Percentiles rank a stretch among this genome's conserved stretches.
These are phyloP conservation scores for Martes martes DNA, from an alignment of 2,113 vertebrate genomes.

Conservation along the genomic window DNA sequence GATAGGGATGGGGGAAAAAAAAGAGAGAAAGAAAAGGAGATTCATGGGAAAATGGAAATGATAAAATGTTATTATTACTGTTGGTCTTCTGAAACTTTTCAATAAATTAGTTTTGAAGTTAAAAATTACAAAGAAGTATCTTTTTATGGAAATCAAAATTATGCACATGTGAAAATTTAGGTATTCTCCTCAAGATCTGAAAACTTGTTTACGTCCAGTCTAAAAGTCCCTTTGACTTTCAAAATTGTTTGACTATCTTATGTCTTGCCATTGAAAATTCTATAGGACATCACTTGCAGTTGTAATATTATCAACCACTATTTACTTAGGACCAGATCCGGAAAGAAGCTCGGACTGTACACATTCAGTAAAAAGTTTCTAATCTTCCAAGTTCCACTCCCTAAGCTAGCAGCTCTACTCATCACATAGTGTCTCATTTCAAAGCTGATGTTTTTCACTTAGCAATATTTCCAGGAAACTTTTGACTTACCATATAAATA, in stretches of 20 bases:
- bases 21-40: neutral
- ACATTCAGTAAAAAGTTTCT: neutral
- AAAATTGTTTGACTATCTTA: neutral
- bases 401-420: neutral
- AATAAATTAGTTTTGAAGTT: slow-evolving; percentile 26
- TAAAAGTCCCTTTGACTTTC: neutral
- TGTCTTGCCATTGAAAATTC: neutral
- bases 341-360: neutral
- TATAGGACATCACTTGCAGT: neutral
- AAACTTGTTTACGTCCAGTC: neutral
- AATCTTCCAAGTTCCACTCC: rapidly evolving
- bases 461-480: neutral
- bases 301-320: neutral
- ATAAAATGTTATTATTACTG: neutral
- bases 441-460: neutral
- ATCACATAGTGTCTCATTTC: neutral
- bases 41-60: neutral
- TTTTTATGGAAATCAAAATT: slow-evolving; percentile 16
- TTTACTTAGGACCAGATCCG: neutral
- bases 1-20: neutral
- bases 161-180: neutral
- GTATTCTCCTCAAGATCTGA: slow-evolving; percentile 7
- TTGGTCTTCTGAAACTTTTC: neutral
- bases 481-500: neutral
- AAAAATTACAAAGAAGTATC: slow-evolving; percentile 1